Conservation (phyloP, 2,113 vertebrate species). For the Amphiprion ocellaris region DNA sequence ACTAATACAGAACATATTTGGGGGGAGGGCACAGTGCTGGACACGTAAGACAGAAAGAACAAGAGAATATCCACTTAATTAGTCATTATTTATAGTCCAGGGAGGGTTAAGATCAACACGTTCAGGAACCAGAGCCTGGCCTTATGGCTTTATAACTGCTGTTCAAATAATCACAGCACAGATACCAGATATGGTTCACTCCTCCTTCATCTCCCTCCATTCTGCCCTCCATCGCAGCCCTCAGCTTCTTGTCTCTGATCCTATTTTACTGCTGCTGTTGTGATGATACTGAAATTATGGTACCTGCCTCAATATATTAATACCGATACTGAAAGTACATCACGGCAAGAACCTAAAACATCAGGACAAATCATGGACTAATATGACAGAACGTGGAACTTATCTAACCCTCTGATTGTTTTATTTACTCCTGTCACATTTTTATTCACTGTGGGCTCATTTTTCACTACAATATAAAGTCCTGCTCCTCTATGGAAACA, state of each 20-base stretch:
- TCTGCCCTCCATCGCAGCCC: constrained; percentile 1
- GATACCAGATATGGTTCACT: constrained; percentile 74
- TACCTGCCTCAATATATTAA: no score
- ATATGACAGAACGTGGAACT: no score
- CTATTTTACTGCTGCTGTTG: no score
- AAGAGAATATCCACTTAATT: constrained; percentile 72
- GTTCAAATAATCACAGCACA: constrained; percentile 81
- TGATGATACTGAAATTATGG: no score
- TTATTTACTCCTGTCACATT: no score
- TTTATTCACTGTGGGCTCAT: no score
- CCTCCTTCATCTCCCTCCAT: constrained; percentile 23
- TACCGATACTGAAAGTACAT: no score
- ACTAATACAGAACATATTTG: constrained; percentile 82
- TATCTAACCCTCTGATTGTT: no score
- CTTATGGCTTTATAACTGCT: constrained; percentile 80
- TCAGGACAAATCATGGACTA: no score
- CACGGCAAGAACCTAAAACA: no score
- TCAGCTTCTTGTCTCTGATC: constrained; percentile 4
- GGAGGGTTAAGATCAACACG: constrained; percentile 79
- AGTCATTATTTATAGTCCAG: constrained; percentile 78
- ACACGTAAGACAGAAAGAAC: constrained; percentile 30
- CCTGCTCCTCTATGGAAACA: no score
- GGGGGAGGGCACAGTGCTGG: constrained; percentile 45
- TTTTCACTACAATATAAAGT: no score
- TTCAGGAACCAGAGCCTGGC: constrained; percentile 72